phyloP scores from a whole-genome alignment of 2,888 invertebrate species.

The Andrena bucephala region DNA sequence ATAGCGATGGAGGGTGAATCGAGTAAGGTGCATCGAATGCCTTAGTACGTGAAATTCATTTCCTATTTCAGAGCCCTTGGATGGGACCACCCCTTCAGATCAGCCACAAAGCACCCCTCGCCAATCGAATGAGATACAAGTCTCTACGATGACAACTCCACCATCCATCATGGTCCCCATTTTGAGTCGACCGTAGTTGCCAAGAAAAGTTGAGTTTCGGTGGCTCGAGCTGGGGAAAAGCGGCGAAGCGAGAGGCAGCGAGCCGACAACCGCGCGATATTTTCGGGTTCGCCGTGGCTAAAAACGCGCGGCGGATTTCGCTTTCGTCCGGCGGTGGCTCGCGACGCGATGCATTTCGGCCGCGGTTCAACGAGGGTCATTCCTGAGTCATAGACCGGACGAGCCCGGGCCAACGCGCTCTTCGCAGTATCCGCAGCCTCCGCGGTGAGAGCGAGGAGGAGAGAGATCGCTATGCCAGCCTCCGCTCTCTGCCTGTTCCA shows the following conservation, averaged over 20 bases:
- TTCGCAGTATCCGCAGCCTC: constrained; percentile 16
- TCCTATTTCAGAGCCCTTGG: too few relatives aligned
- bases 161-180: too few relatives aligned
- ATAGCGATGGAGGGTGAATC: too few relatives aligned
- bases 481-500: constrained; percentile 69
- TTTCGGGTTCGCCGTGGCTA: constrained; percentile 70
- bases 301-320: constrained; percentile 73
- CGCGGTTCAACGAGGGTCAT: constrained; percentile 82
- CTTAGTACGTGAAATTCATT: too few relatives aligned
- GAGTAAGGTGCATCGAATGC: too few relatives aligned
- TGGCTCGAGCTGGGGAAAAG: too few relatives aligned
- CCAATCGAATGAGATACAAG: too few relatives aligned
- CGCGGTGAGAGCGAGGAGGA: background rate
- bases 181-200: too few relatives aligned
- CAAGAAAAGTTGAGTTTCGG: too few relatives aligned
- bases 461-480: constrained; percentile 11
- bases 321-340: constrained; percentile 51
- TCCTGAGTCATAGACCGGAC: constrained; percentile 83
- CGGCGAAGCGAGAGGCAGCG: background rate
- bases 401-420: constrained; percentile 73
- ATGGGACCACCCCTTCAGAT: too few relatives aligned
- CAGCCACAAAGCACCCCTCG: too few relatives aligned
- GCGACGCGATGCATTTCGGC: constrained; percentile 10
- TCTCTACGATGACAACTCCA: too few relatives aligned
- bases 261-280: constrained; percentile 65